These are phyloP conservation scores for Hyles lineata DNA, from an alignment of 2,888 invertebrate species.

Conservation along the genomic window DNA sequence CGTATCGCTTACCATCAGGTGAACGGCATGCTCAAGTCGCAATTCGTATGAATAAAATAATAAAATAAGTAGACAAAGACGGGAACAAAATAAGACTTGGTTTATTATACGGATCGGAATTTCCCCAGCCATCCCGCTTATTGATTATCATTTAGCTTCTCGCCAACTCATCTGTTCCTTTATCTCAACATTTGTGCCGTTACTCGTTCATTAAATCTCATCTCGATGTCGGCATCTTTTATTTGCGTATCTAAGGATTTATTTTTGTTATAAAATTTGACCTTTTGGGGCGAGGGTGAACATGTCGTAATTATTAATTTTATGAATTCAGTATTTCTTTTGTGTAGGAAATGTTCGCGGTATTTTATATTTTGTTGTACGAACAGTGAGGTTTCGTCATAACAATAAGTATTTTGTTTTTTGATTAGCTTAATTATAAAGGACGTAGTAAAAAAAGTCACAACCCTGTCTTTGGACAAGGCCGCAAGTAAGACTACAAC, in stretches of 20 bases:
- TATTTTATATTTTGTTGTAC: not conserved
- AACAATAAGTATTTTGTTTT: no score
- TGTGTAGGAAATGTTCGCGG: not conserved
- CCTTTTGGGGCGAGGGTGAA: not conserved
- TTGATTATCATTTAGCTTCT: conserved; percentile 28
- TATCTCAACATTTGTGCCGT: conserved; percentile 21
- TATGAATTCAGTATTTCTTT: not conserved
- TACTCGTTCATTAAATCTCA: conserved; percentile 21
- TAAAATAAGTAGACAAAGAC: not conserved
- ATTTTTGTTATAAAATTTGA: not conserved
- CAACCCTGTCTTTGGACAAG: no score
- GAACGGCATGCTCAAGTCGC: no score
- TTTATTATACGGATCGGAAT: conserved; percentile 4
- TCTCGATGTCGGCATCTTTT: conserved; percentile 16
- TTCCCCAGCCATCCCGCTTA: not conserved
- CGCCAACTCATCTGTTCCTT: conserved; percentile 19
- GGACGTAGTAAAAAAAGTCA: no score
- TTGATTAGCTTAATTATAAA: no score
- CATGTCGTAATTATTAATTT: not conserved
- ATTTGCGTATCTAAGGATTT: not conserved
- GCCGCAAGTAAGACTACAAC: no score
- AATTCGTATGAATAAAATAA: no score
- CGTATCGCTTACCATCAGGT: no score
- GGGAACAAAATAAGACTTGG: not conserved
- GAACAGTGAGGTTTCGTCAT: no score